Conservation (phyloP, 2,888 invertebrate species). For the Euzophera pinguis region DNA sequence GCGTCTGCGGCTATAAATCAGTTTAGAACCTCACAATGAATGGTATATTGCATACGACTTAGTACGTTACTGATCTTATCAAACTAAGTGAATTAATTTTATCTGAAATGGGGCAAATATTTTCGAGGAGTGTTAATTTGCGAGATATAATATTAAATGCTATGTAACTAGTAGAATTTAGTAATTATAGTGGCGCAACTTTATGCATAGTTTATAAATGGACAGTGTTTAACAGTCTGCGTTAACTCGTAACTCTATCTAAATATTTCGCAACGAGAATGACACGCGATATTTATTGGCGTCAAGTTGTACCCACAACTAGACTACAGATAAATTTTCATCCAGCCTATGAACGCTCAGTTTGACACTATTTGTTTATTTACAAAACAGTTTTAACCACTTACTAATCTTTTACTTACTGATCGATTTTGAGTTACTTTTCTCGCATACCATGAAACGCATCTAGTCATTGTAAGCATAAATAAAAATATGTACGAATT, state of each 20-base stretch:
- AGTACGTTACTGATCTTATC: neutral
- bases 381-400: neutral
- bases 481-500: no score
- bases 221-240: neutral
- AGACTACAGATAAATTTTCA: slow-evolving; percentile 5
- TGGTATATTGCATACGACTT: neutral
- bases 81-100: neutral
- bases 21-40: neutral
- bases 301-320: slow-evolving; percentile 9
- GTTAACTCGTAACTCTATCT: neutral
- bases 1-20: neutral
- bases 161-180: no score
- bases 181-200: neutral
- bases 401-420: no score
- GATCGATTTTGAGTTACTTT: no score
- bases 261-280: neutral
- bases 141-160: no score
- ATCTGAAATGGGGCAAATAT: no score
- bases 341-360: neutral
- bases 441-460: no score
- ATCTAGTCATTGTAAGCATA: no score
- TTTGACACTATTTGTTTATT: neutral
- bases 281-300: slow-evolving; percentile 2
- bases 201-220: no score
- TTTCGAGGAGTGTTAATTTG: no score